Conservation (phyloP, 2,113 vertebrate species). For the Hippopotamus amphibius region DNA sequence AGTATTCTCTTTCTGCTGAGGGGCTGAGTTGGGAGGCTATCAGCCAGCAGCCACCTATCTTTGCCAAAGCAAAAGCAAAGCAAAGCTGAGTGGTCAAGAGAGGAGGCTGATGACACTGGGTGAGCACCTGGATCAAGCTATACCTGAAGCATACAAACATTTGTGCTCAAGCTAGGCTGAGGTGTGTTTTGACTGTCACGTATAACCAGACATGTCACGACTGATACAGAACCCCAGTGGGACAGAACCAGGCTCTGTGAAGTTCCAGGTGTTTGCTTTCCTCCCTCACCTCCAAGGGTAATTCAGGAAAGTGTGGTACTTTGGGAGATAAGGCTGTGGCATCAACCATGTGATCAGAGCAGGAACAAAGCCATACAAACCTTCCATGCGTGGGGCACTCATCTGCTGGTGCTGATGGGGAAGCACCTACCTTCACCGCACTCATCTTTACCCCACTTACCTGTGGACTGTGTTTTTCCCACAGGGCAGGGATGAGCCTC, state of each 20-base stretch:
- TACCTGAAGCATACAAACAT: accelerated
- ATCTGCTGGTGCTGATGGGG: background rate
- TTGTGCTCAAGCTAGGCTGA: background rate
- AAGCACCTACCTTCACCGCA: background rate
- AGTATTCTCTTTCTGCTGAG: background rate
- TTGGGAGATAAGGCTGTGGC: background rate
- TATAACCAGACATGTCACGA: background rate
- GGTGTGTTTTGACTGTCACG: too few species aligned
- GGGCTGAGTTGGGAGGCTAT: background rate
- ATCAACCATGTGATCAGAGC: accelerated
- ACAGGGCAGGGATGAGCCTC: constrained; percentile 92
- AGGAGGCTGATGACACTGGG: too few species aligned
- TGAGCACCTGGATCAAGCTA: background rate
- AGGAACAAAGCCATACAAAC: background rate
- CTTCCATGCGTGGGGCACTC: background rate
- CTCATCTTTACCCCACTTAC: constrained; percentile 90
- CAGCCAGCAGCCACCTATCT: background rate
- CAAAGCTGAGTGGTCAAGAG: background rate
- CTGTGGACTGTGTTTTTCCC: constrained; percentile 94
- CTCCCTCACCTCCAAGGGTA: background rate
- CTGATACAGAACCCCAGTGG: background rate
- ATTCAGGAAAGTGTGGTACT: background rate
- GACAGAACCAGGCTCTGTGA: background rate
- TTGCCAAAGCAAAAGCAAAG: background rate
- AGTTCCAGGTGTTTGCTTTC: background rate